These are phyloP conservation scores for Orthosia gracilis DNA, from an alignment of 2,888 invertebrate species.

Conservation along the genomic window DNA sequence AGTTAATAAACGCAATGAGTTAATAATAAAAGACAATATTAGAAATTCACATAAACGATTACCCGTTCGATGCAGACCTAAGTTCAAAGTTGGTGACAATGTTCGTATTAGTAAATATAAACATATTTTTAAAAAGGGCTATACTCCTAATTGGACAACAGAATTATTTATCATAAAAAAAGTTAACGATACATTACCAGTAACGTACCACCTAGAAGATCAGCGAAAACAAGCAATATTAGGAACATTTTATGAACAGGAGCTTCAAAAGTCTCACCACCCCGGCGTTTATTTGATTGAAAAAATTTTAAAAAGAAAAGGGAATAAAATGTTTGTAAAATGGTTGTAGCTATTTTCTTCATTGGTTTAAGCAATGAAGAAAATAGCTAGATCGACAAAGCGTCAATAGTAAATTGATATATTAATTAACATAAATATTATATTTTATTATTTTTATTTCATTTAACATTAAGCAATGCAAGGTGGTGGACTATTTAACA, in stretches of 20 bases:
- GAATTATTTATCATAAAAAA: slow-evolving; percentile 56
- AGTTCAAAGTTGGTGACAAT: slow-evolving; percentile 18
- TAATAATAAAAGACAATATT: too few relatives aligned
- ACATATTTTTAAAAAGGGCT: slow-evolving; percentile 46
- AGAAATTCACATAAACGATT: too few relatives aligned
- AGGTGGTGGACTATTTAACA: slow-evolving; percentile 1
- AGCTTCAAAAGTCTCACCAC: slow-evolving; percentile 47
- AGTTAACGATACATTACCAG: slow-evolving; percentile 49
- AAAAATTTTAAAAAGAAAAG: slow-evolving; percentile 32
- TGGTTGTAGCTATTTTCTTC: too few relatives aligned
- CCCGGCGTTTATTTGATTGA: slow-evolving; percentile 43
- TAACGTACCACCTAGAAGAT: slow-evolving; percentile 51
- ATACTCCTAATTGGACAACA: slow-evolving; percentile 55
- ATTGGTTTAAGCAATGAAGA: slow-evolving; percentile 31
- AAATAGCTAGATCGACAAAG: slow-evolving; percentile 50
- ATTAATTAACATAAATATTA: too few relatives aligned
- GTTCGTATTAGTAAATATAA: slow-evolving; percentile 58
- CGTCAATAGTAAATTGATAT: not conserved
- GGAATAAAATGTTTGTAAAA: slow-evolving; percentile 38
- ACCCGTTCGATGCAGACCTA: too few relatives aligned
- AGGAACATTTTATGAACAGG: slow-evolving; percentile 37
- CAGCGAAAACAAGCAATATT: slow-evolving; percentile 22
- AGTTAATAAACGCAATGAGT: too few relatives aligned
- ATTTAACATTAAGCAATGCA: not conserved
- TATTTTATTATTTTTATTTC: not conserved